Evolutionary conservation across 2,888 invertebrate species (phyloP).

Genomic region (Ochropacha duplaris): DNA sequence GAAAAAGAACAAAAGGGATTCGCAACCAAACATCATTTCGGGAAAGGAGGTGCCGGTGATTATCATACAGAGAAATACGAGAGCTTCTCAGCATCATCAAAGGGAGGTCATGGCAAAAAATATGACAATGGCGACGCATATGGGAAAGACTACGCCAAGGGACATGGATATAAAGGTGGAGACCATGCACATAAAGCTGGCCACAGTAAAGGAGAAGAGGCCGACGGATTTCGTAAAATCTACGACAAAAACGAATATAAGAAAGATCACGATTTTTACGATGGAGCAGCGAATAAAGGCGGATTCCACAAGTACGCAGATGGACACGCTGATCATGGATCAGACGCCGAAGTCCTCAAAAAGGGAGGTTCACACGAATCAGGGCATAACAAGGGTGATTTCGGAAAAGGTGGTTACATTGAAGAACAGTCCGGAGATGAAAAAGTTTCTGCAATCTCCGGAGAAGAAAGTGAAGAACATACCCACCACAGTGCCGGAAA

Average conservation of each 20-base stretch:
- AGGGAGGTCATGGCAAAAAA: conserved; percentile 78
- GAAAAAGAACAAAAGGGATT: conserved; percentile 80
- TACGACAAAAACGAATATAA: conserved; percentile 88
- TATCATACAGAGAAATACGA: conserved; percentile 80
- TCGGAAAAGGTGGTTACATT: conserved; percentile 75
- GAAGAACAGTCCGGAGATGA: conserved; percentile 76
- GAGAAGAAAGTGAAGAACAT: conserved; percentile 74
- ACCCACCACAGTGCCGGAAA: conserved; percentile 75
- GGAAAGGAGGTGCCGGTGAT: conserved; percentile 80
- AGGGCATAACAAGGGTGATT: conserved; percentile 70
- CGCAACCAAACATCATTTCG: conserved; percentile 72
- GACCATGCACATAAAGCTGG: conserved; percentile 77
- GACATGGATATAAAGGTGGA: conserved; percentile 77
- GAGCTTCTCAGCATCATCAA: conserved; percentile 77
- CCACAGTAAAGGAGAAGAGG: conserved; percentile 84
- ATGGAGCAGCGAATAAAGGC: conserved; percentile 84
- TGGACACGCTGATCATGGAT: conserved; percentile 76
- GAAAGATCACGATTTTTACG: conserved; percentile 88
- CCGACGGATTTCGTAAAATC: conserved; percentile 86
- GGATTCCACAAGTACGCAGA: conserved; percentile 83
- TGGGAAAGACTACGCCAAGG: conserved; percentile 77
- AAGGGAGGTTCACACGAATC: conserved; percentile 81
- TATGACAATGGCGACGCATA: conserved; percentile 75
- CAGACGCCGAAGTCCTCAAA: conserved; percentile 75
- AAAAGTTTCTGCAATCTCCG: conserved; percentile 73